Conservation (phyloP, 2,113 vertebrate species). For the Cyanoderma ruficeps region DNA sequence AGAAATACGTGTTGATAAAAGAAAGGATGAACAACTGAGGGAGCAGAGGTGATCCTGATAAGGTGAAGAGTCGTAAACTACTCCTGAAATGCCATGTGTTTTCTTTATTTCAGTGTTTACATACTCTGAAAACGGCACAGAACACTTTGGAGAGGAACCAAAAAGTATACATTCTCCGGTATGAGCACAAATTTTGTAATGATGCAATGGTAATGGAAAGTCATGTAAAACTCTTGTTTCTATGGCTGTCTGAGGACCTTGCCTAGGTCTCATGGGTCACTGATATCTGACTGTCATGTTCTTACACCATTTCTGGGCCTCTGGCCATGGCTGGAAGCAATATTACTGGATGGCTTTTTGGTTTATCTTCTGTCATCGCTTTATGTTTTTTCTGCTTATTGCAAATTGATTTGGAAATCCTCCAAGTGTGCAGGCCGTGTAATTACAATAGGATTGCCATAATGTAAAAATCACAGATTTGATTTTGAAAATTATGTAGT, state of each 20-base stretch:
- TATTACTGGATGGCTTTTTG: neutral
- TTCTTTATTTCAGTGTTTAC: slow-evolving; percentile 84
- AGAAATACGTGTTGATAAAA: neutral
- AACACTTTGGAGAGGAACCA: slow-evolving; percentile 80
- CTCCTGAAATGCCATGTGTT: slow-evolving; percentile 12
- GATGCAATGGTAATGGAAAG: neutral
- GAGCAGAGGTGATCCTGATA: neutral
- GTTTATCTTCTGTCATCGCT: neutral
- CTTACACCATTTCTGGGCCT: neutral
- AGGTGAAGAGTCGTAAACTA: neutral
- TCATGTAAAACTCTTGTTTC: neutral
- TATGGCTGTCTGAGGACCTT: neutral
- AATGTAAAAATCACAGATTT: neutral
- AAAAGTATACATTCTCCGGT: slow-evolving; percentile 77
- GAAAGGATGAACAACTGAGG: neutral
- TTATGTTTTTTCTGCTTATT: neutral
- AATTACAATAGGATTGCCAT: neutral
- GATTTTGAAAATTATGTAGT: neutral
- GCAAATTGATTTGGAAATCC: neutral
- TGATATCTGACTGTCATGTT: neutral
- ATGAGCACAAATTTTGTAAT: slow-evolving; percentile 5
- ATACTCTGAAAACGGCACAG: slow-evolving; percentile 87
- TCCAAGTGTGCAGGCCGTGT: neutral
- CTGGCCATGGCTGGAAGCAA: neutral
- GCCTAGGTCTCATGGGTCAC: neutral